Evolutionary conservation across 35 echinoderm and acorn worm genomes (phyloP), one percentile per base, ranked within the genome.

Genomic region (Lytechinus variegatus): DNA sequence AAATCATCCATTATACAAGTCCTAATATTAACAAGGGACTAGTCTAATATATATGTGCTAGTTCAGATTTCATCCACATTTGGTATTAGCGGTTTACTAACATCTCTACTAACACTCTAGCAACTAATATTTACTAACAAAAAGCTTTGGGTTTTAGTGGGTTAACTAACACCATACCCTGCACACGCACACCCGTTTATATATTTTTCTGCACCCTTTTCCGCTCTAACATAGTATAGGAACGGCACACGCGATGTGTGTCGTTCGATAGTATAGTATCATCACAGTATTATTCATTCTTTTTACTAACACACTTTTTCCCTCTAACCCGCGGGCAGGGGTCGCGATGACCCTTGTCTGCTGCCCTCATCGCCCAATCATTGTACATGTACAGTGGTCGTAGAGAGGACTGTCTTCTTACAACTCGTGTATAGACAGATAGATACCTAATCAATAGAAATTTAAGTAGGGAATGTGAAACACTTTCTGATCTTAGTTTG

Each of bases 171-270:
- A 93, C 55, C 27, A 56, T 56, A 14, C 66, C 55, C 3, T 8
- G 12, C 51, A 55, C 54, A 12, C 92, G 52, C 92, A 93, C 92
- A 53, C 53, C 11, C 92, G 57, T 54, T 54, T 79, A 90, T 52
- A 90, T 90, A 93, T 93, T 57, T 57, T 93, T n/a, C 92, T 55
- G 92, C 92, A 93, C 92, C 92, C 92, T 93, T 79, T 93, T 57
- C 10, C 56, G 92, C 92, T 93, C n/a, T 90, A 44, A 90, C 27
- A 54, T 93, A 93, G 92, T 54, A 55, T 93, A 93, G 92, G 52
- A 27, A 55, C 57, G 53, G 55, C 54, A 54, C 92, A 93, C 92
- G 92, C 92, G 92, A 93, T 93, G 92, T 93, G 92, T 93, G 54
- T 57, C 52, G 57, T 93, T 93, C 92, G 92, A 28, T 93, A 93